Percentiles rank a stretch among this genome's conserved stretches.
phyloP scores from a whole-genome alignment of 2,888 invertebrate genomes.

The Spialia ferax region DNA sequence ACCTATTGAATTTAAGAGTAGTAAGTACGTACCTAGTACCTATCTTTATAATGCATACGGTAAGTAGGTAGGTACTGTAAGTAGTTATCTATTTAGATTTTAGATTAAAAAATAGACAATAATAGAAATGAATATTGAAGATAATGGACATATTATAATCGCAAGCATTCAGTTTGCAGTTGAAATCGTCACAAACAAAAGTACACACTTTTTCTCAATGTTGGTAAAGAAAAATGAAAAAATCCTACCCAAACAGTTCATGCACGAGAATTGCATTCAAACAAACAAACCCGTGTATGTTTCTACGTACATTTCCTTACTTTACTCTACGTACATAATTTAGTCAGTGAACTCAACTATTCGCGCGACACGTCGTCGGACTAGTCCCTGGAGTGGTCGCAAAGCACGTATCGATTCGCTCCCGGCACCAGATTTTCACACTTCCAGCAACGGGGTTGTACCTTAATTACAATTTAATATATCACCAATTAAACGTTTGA shows the following conservation, averaged over 20 bases:
- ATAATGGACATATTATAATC: no score
- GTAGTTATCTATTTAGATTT: no score
- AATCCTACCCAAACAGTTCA: slow-evolving; percentile 14
- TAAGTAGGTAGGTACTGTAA: no score
- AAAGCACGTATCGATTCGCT: slow-evolving; percentile 47
- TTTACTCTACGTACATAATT: slow-evolving; percentile 36
- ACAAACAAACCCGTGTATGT: slow-evolving; percentile 33
- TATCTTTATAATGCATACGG: no score
- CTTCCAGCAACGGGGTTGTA: slow-evolving; percentile 69
- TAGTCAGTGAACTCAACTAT: slow-evolving; percentile 28
- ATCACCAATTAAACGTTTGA: slow-evolving; percentile 82
- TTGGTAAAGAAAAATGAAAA: slow-evolving; percentile 22
- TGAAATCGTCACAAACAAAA: background rate
- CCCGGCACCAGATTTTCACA: slow-evolving; percentile 64
- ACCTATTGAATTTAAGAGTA: no score
- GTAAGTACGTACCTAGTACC: no score
- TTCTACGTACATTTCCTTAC: slow-evolving; percentile 21
- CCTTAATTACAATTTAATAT: slow-evolving; percentile 85
- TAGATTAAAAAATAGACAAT: no score
- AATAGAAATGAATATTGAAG: no score
- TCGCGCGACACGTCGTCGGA: slow-evolving; percentile 5
- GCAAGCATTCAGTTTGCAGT: no score
- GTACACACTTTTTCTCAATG: background rate
- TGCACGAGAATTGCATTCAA: slow-evolving; percentile 33
- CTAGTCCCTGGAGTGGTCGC: slow-evolving; percentile 54